Base-by-base conservation (phyloP, 2,797 vertebrate genomes). In the Enteromius mattozi region DNA sequence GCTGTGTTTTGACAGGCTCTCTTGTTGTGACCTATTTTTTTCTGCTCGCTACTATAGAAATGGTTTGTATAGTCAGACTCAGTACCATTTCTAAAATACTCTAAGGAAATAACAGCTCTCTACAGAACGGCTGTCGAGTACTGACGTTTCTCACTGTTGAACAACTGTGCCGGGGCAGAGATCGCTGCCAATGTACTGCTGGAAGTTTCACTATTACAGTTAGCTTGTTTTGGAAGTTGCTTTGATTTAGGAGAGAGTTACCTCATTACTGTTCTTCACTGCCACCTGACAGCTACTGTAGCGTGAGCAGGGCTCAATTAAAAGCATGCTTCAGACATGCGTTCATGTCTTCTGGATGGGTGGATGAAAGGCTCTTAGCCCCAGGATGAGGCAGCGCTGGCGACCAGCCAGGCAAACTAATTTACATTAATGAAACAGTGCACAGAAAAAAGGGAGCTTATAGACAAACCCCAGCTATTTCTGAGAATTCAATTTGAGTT, bases 381-480 rank as follows among this genome's bases (percentile, higher is more conserved):
- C 6, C 35, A 74, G 61, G 74, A 70, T 56, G 83, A 87, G 84
- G 85, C 85, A 8, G 86, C 13, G 65, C 14, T 92, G 92, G 93
- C 88, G 10, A 6, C 2, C 40, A 8, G 90, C 92, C 94, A 93
- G 89, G 91, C 89, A 89, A 91, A 91, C 91, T 93, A 86, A 94
- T 95, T 92, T 92, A 92, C 89, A 88, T 85, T 92, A 93, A 95
- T 93, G 91, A 94, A 93, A 92, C 92, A 88, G 88, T 79, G 91
- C 86, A 82, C 82, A 85, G 85, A 88, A 89, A 87, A 87, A 91
- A 91, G 88, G 86, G 88, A 71, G 81, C 89, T 91, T 90, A 74
- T 77, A 83, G 56, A 85, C 72, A 82, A 85, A 71, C 81, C 37
- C 21, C 3, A 13, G 30, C n/a, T 35, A 27, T 61, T 80, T 66